Base-by-base conservation (phyloP, 2,113 vertebrate genomes). In the Tragelaphus buxtoni region DNA sequence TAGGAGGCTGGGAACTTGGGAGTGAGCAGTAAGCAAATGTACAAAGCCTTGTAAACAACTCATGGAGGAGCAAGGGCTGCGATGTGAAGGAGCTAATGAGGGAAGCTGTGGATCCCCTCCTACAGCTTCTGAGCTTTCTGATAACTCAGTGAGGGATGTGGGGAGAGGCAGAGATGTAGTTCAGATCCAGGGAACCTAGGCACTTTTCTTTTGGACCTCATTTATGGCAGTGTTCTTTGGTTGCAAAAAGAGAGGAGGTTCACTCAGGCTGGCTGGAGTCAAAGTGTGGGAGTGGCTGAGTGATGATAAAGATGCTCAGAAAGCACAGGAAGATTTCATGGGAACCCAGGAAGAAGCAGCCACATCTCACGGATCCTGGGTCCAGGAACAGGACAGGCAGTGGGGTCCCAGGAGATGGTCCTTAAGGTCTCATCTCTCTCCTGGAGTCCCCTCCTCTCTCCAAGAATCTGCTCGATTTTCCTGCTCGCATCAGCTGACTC, bases 1-100 rank as follows among this genome's bases (percentile, higher is more conserved):
- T 42, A 92, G 81, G 86, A 95, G 85, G 88, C 92, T 81, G 60
- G 45, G 55, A 97, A 77, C 88, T 55, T 39, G n/a, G 74, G 77
- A 83, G 74, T 56, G 74, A 80, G 49, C 92, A 49, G 56, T 74
- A 72, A 95, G 91, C 89, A 85, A 96, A 60, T 5, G 49, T 61
- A n/a, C 4, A 86, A 88, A 92, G 58, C 28, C 35, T 58, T 42
- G 28, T 83, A 60, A 93, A 91, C 53, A 94, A 53, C 56, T 51
- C n/a, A 18, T n/a, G 5, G 53, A 49, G 14, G 24, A 74, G n/a
- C 24, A 51, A 63, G 30, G 58, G 18, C 53, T 42, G 30, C 0
- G 30, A 28, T 2, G 7, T 1, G 56, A 47, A 63, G 11, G 13
- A 47, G 9, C 35, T 69, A 14, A 85, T 9, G 42, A 80, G 61